Conservation (phyloP, 2,113 vertebrate genomes). For the Silurus meridionalis region DNA sequence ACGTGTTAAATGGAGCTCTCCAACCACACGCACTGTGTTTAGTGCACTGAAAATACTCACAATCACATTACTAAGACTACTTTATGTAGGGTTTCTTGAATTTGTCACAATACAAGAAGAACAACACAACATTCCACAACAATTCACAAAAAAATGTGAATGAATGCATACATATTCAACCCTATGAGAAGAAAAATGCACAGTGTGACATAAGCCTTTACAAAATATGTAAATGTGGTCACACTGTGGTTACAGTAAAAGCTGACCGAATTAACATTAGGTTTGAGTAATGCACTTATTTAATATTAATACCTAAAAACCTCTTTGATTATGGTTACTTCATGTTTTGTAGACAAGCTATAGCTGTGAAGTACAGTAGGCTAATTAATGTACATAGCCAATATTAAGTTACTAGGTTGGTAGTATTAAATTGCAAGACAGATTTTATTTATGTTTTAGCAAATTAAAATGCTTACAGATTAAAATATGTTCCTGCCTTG, state of each 20-base stretch:
- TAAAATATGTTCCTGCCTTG: neutral
- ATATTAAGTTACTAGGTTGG: neutral
- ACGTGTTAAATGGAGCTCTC: neutral
- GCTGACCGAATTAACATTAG: neutral
- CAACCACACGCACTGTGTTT: neutral
- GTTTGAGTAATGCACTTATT: neutral
- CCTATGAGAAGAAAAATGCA: neutral
- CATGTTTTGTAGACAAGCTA: neutral
- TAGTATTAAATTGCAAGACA: neutral
- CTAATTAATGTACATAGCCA: neutral
- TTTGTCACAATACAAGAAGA: neutral
- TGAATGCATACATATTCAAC: slow-evolving; percentile 14
- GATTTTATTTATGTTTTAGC: neutral
- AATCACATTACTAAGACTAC: neutral
- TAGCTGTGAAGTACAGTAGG: too few relatives aligned
- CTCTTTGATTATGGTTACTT: neutral
- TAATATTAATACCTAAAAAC: neutral
- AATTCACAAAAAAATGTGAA: neutral
- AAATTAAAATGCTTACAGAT: neutral
- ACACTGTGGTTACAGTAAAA: neutral
- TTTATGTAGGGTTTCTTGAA: neutral
- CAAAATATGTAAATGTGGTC: neutral
- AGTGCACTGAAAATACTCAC: neutral
- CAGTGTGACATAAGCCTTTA: neutral
- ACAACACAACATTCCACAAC: neutral